Base-by-base conservation (phyloP, 2,888 invertebrate genomes). In the Pemphredon lugubris region DNA sequence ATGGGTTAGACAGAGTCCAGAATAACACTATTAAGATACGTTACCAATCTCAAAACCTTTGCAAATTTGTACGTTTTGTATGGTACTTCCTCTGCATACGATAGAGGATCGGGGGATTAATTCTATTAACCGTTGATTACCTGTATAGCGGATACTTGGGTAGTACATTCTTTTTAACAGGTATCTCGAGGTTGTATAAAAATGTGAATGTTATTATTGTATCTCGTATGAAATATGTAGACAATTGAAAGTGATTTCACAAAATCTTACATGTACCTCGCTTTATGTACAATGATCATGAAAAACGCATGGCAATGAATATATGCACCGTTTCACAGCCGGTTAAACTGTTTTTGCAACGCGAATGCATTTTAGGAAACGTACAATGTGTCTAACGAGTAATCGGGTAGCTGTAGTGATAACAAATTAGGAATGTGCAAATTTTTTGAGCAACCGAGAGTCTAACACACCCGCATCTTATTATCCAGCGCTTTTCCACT, bases 21-120 rank as follows among this genome's bases (percentile, higher is more conserved):
- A 34, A 16, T 21, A 32, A 37, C 13, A 21, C 37, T 40, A 30
- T 58, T 58, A 37, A 32, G 30, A 37, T 40, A 18, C 39, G 37
- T 23, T 32, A 60, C 14, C 40, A 20, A 45, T 48, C 40, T 53
- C 53, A 42, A 60, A 60, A 61, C 50, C 30, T 40, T 53, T 61
- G 60, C 23, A 72, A 55, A 47, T 58, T 67, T 61, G 48, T 66
- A 73, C 54, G 61, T 50, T 73, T 73, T 67, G 57, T 72, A 72
- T 44, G 44, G 37, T 20, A 45, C 54, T 59, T 40, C 18, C 20
- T 39, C n/a, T 21, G 23, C 7, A 18, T 44, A 45, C 18, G 9
- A 11, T 26, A 14, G 14, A 39, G 11, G n/a, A 32, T 44, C 37
- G 6, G 2, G 14, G 32, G 9, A 13, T n/a, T 18, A 39, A 21